Base-by-base conservation (phyloP, 2,888 invertebrate genomes). In the Lithosia quadra region DNA sequence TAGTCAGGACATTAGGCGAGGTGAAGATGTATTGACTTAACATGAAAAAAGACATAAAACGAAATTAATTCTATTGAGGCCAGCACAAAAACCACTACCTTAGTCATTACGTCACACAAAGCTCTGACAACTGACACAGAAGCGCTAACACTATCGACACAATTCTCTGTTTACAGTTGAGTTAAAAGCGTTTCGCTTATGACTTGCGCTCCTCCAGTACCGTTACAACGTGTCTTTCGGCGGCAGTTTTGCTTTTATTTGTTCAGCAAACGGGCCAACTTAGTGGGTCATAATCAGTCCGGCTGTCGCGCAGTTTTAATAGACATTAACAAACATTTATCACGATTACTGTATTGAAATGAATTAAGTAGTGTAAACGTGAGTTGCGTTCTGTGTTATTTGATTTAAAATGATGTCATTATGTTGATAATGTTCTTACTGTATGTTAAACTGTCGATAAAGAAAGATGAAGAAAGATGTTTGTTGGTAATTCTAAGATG, bases 191-290 rank as follows among this genome's bases (percentile, higher is more conserved):
- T 11, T 56, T 63, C 59, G 56, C 73, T 39, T 60, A 24, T 73
- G 18, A 49, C 73, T 73, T 71, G 63, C 13, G 21, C 28, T 11
- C 13, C 34, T 43, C 1, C 1, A 18, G 75, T 80, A 88, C 89
- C 90, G 90, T 90, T 89, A 90, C 73, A 69, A 66, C 73, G 77
- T 75, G 78, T 78, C 77, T 80, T 76, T 76, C 76, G 77, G 74
- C 76, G 78, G 53, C 67, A 74, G 79, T 72, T 79, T 76, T 74
- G 73, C 76, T 84, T 86, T 83, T 85, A 84, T 85, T 87, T 85
- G 84, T 75, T 82, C 84, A 81, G 69, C 58, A 71, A 69, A 73
- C 77, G 73, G 75, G 78, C 68, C 72, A 74, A 58, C 63, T 65
- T 84, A 83, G 80, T 86, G 82, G 86, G 85, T 84, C 81, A 81